Conservation (phyloP, 1,140 invertebrate genomes). For the Drosophila prosaltans region DNA sequence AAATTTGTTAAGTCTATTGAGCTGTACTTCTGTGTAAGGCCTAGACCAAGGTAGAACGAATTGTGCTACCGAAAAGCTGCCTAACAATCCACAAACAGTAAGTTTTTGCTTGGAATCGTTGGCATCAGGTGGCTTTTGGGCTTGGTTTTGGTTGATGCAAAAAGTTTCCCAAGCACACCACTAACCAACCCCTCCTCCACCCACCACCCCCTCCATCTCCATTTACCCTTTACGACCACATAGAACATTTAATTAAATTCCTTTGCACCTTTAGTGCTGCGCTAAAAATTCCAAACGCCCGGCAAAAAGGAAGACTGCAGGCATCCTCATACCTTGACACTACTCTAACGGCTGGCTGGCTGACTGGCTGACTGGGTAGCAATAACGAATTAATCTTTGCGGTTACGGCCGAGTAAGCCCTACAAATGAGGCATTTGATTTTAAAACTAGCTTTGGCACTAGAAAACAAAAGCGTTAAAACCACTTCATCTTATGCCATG, state of each 20-base stretch:
- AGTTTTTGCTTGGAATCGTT: constrained; percentile 17
- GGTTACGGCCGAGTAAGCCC: constrained; percentile 50
- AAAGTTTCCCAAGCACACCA: constrained; percentile 46
- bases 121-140: neutral
- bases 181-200: neutral
- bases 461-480: constrained; percentile 53
- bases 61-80: constrained; percentile 36
- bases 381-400: constrained; percentile 80
- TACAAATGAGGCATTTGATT: constrained; percentile 76
- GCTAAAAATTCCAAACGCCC: constrained; percentile 72
- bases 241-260: constrained; percentile 80
- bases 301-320: constrained; percentile 28
- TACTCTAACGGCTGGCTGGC: neutral
- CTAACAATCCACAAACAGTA: constrained; percentile 51
- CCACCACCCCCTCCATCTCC: neutral
- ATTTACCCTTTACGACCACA: neutral
- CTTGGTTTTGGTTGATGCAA: constrained; percentile 44
- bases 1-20: constrained; percentile 76
- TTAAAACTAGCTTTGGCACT: constrained; percentile 60
- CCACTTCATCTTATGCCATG: constrained; percentile 46
- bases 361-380: constrained; percentile 39
- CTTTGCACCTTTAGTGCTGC: constrained; percentile 81
- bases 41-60: constrained; percentile 13
- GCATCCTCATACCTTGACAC: constrained; percentile 12
- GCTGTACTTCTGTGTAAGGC: constrained; percentile 31